Conservation (phyloP, 64 coral and sea anemone species). For the Pachyseris speciosa region DNA sequence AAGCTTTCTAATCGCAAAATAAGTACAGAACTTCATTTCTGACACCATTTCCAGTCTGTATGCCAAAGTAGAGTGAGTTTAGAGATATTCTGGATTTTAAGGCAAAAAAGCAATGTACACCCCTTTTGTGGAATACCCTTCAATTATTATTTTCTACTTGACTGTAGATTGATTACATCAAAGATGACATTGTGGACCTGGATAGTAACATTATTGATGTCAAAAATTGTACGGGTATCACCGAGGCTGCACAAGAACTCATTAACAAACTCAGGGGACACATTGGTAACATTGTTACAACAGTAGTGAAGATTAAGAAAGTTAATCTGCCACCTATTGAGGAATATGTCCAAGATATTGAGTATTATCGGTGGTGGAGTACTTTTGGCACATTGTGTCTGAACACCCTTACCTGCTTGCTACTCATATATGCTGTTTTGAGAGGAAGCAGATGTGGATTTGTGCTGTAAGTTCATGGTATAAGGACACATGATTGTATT, state of each 20-base stretch:
- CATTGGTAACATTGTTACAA: not conserved
- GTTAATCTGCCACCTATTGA: not conserved
- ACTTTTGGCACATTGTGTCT: conserved; percentile 34
- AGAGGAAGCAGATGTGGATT: conserved; percentile 41
- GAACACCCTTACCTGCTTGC: not conserved
- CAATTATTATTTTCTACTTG: not conserved
- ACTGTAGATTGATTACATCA: not conserved
- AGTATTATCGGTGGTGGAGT: conserved; percentile 25
- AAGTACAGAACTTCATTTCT: no score
- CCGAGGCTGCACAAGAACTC: not conserved
- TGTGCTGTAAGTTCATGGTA: not conserved
- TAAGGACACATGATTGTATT: no score
- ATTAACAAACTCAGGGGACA: not conserved
- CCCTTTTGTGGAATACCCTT: no score
- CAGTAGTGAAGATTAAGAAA: conserved; percentile 10
- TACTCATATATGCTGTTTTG: not conserved
- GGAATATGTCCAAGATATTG: conserved; percentile 4
- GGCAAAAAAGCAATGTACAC: no score
- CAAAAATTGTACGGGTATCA: not conserved
- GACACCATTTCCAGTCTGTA: no score
- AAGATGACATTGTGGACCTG: conserved; percentile 18
- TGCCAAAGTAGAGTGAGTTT: no score
- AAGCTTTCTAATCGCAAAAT: no score
- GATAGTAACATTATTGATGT: conserved; percentile 6
- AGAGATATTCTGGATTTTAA: no score